Evolutionary conservation across 2,888 invertebrate species (phyloP).

Genomic region (Argyresthia goedartella): DNA sequence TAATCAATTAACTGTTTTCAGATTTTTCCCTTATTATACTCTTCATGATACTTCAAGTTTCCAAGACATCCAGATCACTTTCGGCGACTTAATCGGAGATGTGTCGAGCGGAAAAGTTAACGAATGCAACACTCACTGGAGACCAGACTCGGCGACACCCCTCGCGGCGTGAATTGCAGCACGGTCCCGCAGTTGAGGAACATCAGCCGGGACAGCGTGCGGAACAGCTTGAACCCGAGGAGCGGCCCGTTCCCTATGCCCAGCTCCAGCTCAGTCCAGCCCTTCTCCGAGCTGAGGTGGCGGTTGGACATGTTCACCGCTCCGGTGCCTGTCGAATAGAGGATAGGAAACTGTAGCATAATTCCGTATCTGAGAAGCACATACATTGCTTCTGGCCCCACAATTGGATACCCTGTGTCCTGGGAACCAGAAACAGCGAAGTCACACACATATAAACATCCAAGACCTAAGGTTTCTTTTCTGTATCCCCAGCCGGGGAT

Average conservation of each 20-base stretch:
- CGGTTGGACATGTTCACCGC: constrained; percentile 83
- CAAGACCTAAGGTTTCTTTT: too few species aligned
- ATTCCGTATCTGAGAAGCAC: not conserved
- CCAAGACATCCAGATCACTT: too few species aligned
- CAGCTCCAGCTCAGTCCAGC: constrained; percentile 89
- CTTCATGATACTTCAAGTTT: too few species aligned
- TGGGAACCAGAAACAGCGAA: too few species aligned
- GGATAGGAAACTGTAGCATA: not conserved
- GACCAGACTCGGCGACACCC: constrained; percentile 81
- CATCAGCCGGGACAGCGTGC: constrained; percentile 79
- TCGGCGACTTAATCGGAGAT: too few species aligned
- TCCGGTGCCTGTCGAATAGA: constrained; percentile 71
- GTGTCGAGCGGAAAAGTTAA: too few species aligned
- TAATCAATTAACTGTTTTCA: too few species aligned
- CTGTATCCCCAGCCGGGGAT: too few species aligned
- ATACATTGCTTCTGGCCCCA: too few species aligned
- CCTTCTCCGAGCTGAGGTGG: constrained; percentile 83
- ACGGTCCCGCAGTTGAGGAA: constrained; percentile 83
- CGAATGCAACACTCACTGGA: constrained; percentile 73
- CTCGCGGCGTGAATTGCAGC: constrained; percentile 82
- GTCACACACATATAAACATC: too few species aligned
- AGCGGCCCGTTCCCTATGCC: constrained; percentile 89
- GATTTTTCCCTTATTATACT: too few species aligned
- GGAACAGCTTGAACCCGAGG: constrained; percentile 82
- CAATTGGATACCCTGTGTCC: too few species aligned